phyloP scores from a whole-genome alignment of 2,113 vertebrate genomes.

The Hemichromis elongatus region DNA sequence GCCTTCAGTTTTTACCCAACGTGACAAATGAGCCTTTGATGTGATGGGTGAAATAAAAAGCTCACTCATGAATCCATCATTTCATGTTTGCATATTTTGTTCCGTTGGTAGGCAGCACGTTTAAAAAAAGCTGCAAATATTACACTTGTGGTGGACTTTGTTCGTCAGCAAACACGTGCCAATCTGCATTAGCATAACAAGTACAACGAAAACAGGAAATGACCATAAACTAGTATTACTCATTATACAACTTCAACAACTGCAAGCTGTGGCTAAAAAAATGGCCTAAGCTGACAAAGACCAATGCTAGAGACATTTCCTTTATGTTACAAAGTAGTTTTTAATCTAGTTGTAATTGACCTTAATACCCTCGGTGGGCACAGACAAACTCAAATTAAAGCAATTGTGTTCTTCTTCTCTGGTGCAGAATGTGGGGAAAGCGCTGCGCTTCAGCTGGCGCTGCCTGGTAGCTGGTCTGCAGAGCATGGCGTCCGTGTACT shows the following conservation, averaged over 20 bases:
- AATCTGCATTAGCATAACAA: not conserved
- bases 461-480: conserved; percentile 84
- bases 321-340: not conserved
- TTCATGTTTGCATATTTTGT: not conserved
- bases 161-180: not conserved
- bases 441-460: conserved; percentile 78
- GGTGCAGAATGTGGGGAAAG: conserved; percentile 82
- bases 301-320: not conserved
- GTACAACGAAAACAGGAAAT: not conserved
- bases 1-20: not conserved
- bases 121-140: not conserved
- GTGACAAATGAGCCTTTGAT: not conserved
- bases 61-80: not conserved
- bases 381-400: not conserved
- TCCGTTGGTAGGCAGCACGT: not conserved
- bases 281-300: not conserved
- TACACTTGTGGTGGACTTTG: not conserved
- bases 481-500: conserved; percentile 72
- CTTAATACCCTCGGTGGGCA: not conserved
- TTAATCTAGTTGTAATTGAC: not conserved
- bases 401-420: not conserved
- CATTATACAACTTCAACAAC: not conserved
- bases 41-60: not conserved
- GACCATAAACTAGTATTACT: not conserved
- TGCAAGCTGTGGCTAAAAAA: not conserved